phyloP scores from a whole-genome alignment of 2,888 invertebrate genomes.

The Monopis laevigella region DNA sequence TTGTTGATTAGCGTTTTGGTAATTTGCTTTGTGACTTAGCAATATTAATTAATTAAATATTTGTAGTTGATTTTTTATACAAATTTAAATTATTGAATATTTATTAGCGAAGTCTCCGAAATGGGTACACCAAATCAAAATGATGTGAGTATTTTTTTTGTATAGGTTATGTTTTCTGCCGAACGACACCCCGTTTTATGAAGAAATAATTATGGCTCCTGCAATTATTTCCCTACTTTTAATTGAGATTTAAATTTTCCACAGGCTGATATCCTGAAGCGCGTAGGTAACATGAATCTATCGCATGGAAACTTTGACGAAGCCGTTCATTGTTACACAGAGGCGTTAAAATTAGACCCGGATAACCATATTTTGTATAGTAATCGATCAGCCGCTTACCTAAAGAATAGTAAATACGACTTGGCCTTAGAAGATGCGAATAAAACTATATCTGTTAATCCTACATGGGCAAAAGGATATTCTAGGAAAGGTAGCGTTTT shows the following conservation, averaged over 20 bases:
- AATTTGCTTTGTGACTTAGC: no score
- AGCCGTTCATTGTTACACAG: constrained; percentile 81
- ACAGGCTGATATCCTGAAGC: no score
- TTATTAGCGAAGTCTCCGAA: no score
- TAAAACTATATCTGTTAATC: constrained; percentile 80
- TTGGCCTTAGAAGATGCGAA: constrained; percentile 87
- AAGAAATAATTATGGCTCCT: no score
- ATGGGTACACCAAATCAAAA: constrained; percentile 1
- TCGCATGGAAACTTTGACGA: constrained; percentile 79
- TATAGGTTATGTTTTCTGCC: constrained; percentile 1
- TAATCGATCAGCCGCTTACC: constrained; percentile 91
- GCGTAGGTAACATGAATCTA: constrained; percentile 87
- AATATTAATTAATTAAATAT: no score
- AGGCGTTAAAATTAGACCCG: constrained; percentile 81
- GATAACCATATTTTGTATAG: constrained; percentile 90
- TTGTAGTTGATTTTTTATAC: no score
- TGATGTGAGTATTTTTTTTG: background rate
- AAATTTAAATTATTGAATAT: no score
- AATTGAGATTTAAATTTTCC: no score
- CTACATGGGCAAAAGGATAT: constrained; percentile 89
- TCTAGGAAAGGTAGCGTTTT: constrained; percentile 90
- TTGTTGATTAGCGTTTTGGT: no score
- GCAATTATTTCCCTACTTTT: no score
- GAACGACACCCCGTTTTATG: no score
- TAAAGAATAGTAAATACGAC: constrained; percentile 78